Conservation (phyloP, 2,888 invertebrate genomes). For the Psylliodes chrysocephalus region DNA sequence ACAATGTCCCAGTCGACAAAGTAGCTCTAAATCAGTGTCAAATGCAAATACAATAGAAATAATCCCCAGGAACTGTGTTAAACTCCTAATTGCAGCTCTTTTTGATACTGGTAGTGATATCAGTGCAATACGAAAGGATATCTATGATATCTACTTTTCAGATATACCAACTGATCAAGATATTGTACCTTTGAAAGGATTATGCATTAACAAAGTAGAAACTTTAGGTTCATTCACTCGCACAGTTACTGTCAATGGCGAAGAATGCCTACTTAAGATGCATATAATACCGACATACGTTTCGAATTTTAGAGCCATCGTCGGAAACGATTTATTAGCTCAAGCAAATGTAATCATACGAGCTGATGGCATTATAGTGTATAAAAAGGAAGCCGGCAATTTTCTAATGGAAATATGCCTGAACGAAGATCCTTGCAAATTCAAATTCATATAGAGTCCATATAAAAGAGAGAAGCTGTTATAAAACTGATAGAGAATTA, state of each 20-base stretch:
- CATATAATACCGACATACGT: constrained; percentile 36
- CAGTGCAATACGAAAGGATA: constrained; percentile 26
- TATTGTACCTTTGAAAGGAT: constrained; percentile 24
- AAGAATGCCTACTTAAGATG: constrained; percentile 27
- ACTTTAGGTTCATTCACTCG: constrained; percentile 36
- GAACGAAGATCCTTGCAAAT: constrained; percentile 6
- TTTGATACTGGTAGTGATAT: constrained; percentile 44
- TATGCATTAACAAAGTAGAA: constrained; percentile 33
- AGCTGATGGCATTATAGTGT: constrained; percentile 29
- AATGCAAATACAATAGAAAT: constrained; percentile 22
- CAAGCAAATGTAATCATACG: constrained; percentile 36
- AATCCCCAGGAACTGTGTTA: constrained; percentile 26
- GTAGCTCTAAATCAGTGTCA: neutral
- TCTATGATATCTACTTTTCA: constrained; percentile 29
- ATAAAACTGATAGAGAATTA: constrained; percentile 4
- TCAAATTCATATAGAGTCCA: constrained; percentile 8
- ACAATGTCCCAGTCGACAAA: constrained; percentile 29
- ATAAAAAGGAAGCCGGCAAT: constrained; percentile 29
- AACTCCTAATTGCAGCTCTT: constrained; percentile 28
- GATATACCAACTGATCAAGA: constrained; percentile 23
- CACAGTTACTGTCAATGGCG: constrained; percentile 34
- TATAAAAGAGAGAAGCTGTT: neutral
- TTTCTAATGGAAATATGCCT: constrained; percentile 37
- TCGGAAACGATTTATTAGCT: constrained; percentile 36
- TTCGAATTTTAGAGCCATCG: constrained; percentile 31